Evolutionary conservation across 2,888 invertebrate genomes (phyloP), one percentile per base, ranked within the genome.

Genomic region (Theristus sp.): DNA sequence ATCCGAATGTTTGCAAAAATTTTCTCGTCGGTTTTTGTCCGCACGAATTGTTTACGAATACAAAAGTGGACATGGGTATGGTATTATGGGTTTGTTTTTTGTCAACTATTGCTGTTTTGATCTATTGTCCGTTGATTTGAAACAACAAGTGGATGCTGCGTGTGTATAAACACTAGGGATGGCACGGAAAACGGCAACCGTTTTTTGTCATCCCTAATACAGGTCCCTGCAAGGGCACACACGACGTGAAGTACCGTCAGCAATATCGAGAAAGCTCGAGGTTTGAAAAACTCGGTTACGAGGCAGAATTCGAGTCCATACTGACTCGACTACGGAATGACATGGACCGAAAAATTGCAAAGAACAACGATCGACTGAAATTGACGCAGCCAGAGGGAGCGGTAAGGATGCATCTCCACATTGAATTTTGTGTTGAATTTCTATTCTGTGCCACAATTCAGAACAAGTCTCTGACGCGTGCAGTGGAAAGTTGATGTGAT

Each of bases 1-100:
- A 72, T 68, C 70, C 82, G 55, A 80, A 94, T 90, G 90, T 91
- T 70, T 98, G 96, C 77, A 90, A 91, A 77, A 86, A 89, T 74
- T 91, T 85, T 76, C 81, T 96, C 76, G 93, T 91, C 24, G 90
- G 89, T 72, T 98, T 96, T 75, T 98, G 98, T 74, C 98, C 98
- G 0, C 90, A 96, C 74, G 96, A 98, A 75, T 80, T 98, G 64
- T 98, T 98, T 78, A 89, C 90, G 31, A 98, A 98, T 74, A 98
- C 98, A 1, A 82, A 93, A 73, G 93, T 94, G 22, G 96, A 98
- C 76, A 80, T 98, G 56, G 98, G 79, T 73, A 68, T 65, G 70
- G 62, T 60, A 26, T 46, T 46, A 10, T 22, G 46, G 10, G 22
- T 17, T 10, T 46, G 46, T 46, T n/a, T n/a, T n/a, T n/a, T n/a